Conservation (phyloP, 2,113 vertebrate species). For the Caretta caretta region DNA sequence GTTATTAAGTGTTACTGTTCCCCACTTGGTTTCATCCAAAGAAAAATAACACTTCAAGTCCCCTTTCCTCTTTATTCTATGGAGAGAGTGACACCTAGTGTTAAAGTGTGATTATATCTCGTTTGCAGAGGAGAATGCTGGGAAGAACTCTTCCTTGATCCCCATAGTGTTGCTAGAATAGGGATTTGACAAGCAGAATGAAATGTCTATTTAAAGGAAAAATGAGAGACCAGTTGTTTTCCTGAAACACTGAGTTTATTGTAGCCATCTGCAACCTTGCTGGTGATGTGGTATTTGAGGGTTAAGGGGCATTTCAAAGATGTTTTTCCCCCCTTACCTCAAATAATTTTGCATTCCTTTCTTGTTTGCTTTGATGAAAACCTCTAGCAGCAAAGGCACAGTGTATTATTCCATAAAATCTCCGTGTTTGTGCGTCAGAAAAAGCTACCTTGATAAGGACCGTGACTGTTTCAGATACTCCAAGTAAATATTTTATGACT, state of each 20-base stretch:
- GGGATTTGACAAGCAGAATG: not conserved
- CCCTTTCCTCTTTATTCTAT: not conserved
- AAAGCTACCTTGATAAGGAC: constrained; percentile 16
- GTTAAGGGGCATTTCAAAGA: not conserved
- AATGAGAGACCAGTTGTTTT: not conserved
- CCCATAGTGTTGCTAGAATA: not conserved
- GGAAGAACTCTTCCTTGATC: not conserved
- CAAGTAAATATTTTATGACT: constrained; percentile 72
- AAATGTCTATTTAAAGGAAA: accelerated
- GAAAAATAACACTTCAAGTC: not conserved
- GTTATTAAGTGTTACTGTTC: not conserved
- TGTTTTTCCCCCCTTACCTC: not conserved
- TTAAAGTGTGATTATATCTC: not conserved
- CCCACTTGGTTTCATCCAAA: not conserved
- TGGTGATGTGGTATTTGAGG: not conserved
- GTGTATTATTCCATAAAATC: not conserved
- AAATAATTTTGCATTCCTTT: not conserved
- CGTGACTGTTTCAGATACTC: constrained; percentile 35
- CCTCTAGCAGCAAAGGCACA: not conserved
- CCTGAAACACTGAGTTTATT: not conserved
- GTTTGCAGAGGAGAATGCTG: not conserved
- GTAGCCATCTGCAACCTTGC: not conserved
- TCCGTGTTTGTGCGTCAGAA: constrained; percentile 25
- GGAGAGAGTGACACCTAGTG: constrained; percentile 75
- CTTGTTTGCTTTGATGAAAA: not conserved